phyloP scores from a whole-genome alignment of 2,797 vertebrate species.

The Smutsia gigantea region DNA sequence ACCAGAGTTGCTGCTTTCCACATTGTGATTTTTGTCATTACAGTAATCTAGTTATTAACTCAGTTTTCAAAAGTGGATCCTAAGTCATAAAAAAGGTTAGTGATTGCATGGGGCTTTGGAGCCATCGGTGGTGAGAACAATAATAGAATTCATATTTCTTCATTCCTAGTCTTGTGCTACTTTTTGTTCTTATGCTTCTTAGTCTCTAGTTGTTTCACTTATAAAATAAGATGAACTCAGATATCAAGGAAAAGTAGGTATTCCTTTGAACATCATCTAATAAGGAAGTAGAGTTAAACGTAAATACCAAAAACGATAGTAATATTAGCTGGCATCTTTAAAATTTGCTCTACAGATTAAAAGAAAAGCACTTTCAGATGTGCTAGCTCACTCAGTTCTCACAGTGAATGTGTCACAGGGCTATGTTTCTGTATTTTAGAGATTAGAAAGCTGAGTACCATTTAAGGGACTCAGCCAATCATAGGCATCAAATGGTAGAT shows the following conservation, averaged over 20 bases:
- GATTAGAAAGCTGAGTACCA: background rate
- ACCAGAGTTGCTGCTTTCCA: background rate
- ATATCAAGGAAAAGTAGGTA: background rate
- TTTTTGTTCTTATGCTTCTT: background rate
- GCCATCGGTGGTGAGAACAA: background rate
- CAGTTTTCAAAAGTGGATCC: background rate
- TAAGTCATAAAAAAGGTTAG: background rate
- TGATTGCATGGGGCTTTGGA: background rate
- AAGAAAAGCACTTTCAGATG: background rate
- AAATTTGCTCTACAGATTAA: background rate
- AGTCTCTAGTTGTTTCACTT: background rate
- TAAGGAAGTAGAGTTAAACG: constrained; percentile 1
- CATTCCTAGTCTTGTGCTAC: background rate
- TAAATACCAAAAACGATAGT: background rate
- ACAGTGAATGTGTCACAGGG: background rate
- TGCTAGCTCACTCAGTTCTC: background rate
- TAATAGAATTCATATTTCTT: background rate
- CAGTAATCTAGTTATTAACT: background rate
- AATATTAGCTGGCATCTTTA: constrained; percentile 34
- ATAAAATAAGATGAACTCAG: constrained; percentile 17
- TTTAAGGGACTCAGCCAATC: background rate
- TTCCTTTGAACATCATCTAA: background rate
- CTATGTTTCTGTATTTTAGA: background rate
- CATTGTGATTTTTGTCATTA: background rate
- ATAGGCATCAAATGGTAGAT: background rate